phyloP scores from a whole-genome alignment of 2,888 invertebrate genomes.

The Ellobium chinense region DNA sequence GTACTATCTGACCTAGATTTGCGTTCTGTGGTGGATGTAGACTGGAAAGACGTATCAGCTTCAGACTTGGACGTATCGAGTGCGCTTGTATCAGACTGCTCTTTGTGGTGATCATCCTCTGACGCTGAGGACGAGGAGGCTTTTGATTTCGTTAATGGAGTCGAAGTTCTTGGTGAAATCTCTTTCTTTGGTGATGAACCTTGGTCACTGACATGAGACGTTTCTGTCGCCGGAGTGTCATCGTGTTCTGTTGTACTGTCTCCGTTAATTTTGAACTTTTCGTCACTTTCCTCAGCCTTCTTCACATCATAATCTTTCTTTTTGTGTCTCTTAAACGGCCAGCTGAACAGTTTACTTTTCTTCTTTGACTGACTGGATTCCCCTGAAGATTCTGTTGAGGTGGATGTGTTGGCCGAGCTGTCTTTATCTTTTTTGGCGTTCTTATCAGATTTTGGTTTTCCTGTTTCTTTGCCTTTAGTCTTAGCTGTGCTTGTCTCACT shows the following conservation, averaged over 20 bases:
- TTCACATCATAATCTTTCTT: not conserved
- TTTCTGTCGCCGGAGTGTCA: no score
- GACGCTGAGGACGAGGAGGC: not conserved
- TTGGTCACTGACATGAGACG: no score
- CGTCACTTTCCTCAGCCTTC: not conserved
- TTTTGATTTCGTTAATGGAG: not conserved
- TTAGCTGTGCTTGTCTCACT: not conserved
- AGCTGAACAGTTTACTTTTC: not conserved
- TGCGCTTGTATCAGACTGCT: no score
- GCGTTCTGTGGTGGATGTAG: not conserved
- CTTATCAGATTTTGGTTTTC: not conserved
- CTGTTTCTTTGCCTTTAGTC: not conserved
- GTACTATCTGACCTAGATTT: not conserved
- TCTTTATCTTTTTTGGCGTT: not conserved
- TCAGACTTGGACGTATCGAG: not conserved
- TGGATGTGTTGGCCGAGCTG: not conserved
- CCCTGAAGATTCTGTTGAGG: not conserved
- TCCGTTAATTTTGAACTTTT: not conserved
- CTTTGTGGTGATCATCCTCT: not conserved
- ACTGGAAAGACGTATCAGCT: not conserved
- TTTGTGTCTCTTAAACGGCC: constrained; percentile 7
- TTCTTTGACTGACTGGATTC: constrained; percentile 10
- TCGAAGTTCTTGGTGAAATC: constrained; percentile 12
- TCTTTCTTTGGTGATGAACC: no score
- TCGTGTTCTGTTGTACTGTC: not conserved